Evolutionary conservation across 1,140 invertebrate genomes (phyloP).

Genomic region (Formica exsecta): DNA sequence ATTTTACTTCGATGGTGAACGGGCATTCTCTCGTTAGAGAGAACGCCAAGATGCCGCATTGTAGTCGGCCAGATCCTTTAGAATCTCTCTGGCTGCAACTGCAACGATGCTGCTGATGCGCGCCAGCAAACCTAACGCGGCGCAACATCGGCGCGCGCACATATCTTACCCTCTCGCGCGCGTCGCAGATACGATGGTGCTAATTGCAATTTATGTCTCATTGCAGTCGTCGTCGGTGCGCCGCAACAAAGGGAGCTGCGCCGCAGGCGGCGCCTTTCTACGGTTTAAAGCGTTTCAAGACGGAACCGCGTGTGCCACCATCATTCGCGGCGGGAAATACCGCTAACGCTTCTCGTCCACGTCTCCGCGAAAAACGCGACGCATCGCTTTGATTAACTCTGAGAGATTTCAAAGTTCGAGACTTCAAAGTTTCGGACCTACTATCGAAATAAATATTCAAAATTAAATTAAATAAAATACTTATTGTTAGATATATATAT

Average conservation of each 20-base stretch:
- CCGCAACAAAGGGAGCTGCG: constrained; percentile 80
- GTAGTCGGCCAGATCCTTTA: constrained; percentile 1
- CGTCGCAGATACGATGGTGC: constrained; percentile 75
- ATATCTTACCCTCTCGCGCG: constrained; percentile 26
- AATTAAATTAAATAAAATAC: too few relatives aligned
- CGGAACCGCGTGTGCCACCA: constrained; percentile 55
- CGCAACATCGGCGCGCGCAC: constrained; percentile 43
- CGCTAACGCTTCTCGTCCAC: constrained; percentile 4
- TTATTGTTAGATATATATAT: too few relatives aligned
- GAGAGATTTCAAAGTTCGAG: neutral
- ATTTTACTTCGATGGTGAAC: constrained; percentile 32
- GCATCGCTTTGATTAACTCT: constrained; percentile 14
- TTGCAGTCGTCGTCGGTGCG: constrained; percentile 80
- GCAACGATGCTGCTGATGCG: constrained; percentile 47
- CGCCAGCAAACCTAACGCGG: constrained; percentile 39
- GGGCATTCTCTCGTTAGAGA: constrained; percentile 13
- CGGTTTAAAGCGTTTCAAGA: constrained; percentile 79
- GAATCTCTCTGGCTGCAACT: constrained; percentile 32
- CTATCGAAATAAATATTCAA: neutral
- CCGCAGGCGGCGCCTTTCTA: constrained; percentile 78
- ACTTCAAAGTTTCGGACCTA: neutral
- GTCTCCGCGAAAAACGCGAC: constrained; percentile 33
- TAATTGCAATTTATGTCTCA: constrained; percentile 85
- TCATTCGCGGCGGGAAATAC: constrained; percentile 43
- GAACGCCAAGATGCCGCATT: constrained; percentile 18